These are phyloP conservation scores for Acridotheres tristis DNA, from an alignment of 2,797 vertebrate species.

Conservation along the genomic window DNA sequence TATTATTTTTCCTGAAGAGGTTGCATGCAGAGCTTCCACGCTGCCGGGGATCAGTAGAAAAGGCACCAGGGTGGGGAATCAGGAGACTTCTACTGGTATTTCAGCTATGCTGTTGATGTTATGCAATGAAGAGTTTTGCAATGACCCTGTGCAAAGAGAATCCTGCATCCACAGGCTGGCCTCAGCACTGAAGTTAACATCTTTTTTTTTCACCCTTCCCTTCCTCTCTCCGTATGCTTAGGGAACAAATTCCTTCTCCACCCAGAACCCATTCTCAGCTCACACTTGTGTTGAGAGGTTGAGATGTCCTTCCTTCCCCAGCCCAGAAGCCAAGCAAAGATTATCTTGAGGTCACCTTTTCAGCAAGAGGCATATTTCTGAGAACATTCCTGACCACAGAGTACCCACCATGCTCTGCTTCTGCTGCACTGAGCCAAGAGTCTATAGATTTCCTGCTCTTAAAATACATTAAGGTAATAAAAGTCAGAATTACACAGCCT, in stretches of 20 bases:
- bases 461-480: constrained; percentile 53
- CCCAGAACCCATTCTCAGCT: not conserved
- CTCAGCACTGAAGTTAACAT: not conserved
- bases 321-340: not conserved
- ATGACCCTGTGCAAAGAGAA: not conserved
- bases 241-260: not conserved
- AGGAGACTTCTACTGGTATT: not conserved
- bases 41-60: not conserved
- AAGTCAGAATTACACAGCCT: constrained; percentile 39
- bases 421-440: constrained; percentile 3
- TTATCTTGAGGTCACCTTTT: constrained; percentile 24
- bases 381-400: constrained; percentile 21
- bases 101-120: accelerated
- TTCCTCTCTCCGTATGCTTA: not conserved
- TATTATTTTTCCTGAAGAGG: not conserved
- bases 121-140: not conserved
- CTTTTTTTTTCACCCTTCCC: accelerated
- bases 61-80: not conserved
- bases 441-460: constrained; percentile 57
- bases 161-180: not conserved
- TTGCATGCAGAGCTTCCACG: not conserved
- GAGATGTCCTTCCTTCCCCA: not conserved
- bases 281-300: not conserved
- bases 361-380: constrained; percentile 13
- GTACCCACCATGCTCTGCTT: not conserved